Conservation (phyloP, 2,797 vertebrate genomes). For the Melanotaenia maccullochi region DNA sequence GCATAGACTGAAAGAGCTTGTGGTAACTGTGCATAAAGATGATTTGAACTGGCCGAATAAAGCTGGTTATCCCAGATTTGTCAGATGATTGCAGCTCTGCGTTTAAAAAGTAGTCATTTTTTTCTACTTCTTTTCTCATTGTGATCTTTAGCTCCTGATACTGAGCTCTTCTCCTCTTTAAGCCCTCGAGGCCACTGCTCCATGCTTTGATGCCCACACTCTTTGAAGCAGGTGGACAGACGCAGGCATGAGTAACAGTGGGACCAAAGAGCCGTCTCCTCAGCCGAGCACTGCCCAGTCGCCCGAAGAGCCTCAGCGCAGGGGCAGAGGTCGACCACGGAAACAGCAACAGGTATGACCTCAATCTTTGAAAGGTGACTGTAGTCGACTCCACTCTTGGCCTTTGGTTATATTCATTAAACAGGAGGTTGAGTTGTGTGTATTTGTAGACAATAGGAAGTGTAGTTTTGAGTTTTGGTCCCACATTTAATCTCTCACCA, state of each 20-base stretch:
- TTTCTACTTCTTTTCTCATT: conserved; percentile 12
- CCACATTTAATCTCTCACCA: conserved; percentile 21
- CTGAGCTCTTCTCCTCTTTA: conserved; percentile 58
- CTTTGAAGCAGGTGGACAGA: conserved; percentile 75
- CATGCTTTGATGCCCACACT: conserved; percentile 78
- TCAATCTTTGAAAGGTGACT: not conserved
- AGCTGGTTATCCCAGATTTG: not conserved
- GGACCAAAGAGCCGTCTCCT: conserved; percentile 79
- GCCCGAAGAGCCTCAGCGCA: conserved; percentile 74
- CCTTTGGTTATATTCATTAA: not conserved
- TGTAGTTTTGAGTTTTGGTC: conserved; percentile 15
- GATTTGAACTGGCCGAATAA: not conserved
- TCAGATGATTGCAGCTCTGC: conserved; percentile 10
- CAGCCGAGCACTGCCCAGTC: conserved; percentile 69
- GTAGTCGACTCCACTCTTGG: not conserved
- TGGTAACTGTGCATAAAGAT: conserved; percentile 16
- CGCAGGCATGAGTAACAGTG: conserved; percentile 81
- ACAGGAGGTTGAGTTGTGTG: not conserved
- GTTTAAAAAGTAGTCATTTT: conserved; percentile 19
- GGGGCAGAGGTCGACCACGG: conserved; percentile 83
- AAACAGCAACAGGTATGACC: conserved; percentile 81
- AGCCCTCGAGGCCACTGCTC: conserved; percentile 67
- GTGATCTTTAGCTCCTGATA: conserved; percentile 45
- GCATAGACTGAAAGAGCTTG: conserved; percentile 17
- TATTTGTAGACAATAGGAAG: not conserved